Base-by-base conservation (phyloP, 1,140 invertebrate species). In the Piezodorus guildinii region DNA sequence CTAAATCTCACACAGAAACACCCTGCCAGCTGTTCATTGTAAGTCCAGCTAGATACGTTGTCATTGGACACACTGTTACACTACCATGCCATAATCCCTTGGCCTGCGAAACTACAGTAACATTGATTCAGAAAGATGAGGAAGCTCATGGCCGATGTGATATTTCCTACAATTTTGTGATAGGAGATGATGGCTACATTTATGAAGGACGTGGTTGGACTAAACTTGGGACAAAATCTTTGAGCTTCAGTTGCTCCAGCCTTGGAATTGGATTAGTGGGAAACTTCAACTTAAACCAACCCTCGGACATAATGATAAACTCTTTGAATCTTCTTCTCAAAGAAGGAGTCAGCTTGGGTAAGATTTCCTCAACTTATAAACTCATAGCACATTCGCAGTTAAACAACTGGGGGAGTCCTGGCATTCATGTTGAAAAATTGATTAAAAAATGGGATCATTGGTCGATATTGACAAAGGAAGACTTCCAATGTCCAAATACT, bases 191-290 rank as follows among this genome's bases (percentile, higher is more conserved):
- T 63, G 87, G 87, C 2, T 76, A 78, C 14, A 83, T 82, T 9
- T 91, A 90, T 69, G 81, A 84, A 66, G 90, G 87, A 1, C 77
- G 88, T 30, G 86, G 86, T 66, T 64, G 75, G 81, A 43, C 10
- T 45, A 74, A 71, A 3, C 73, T 83, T 0, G 88, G 88, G 4
- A 85, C 86, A 0, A 87, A 91, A 69, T 80, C 88, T 0, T 80
- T 78, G 2, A 73, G 72, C 19, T 89, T 83, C 69, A 91, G 92
- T 73, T 75, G 72, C 51, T 77, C 74, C 58, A 88, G 87, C 65
- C 80, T 90, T 21, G 88, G 86, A 59, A 86, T 90, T 67, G 83
- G 81, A 30, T 74, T 90, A 6, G 87, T 91, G 64, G 81, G 81
- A 43, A 46, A 49, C n/a, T 21, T 17, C 21, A 49, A 49, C 21